Percentiles rank a stretch among this genome's conserved stretches.
These are phyloP conservation scores for Gila robusta DNA, from an alignment of 2,797 vertebrate species.

Conservation along the genomic window DNA sequence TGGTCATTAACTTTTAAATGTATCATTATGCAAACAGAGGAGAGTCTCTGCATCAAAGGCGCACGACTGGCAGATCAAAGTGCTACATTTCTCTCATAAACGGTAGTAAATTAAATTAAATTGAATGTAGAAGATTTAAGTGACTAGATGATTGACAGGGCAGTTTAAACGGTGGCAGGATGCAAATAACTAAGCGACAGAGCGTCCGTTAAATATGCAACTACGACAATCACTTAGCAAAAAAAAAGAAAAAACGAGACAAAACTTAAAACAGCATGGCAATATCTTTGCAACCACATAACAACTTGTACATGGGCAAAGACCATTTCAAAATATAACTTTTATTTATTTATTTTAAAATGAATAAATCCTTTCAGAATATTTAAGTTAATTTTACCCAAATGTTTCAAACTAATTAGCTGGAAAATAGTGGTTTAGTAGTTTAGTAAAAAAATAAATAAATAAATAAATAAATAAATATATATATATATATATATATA, in stretches of 20 bases:
- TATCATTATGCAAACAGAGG: too few species aligned
- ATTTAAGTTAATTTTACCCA: not conserved
- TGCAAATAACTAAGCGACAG: not conserved
- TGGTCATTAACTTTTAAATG: not conserved
- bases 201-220: not conserved
- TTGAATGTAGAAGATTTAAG: too few species aligned
- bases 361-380: not conserved
- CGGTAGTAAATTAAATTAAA: too few species aligned
- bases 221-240: not conserved
- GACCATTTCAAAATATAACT: not conserved
- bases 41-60: too few species aligned
- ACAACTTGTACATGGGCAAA: not conserved
- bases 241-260: too few species aligned
- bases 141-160: too few species aligned
- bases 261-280: not conserved
- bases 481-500: too few species aligned
- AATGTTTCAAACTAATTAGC: not conserved
- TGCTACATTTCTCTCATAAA: too few species aligned
- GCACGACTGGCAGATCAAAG: too few species aligned
- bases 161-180: not conserved
- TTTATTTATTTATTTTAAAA: not conserved
- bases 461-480: too few species aligned
- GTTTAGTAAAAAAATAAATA: not conserved
- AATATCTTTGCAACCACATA: not conserved
- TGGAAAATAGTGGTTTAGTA: slow-evolving; percentile 2